phyloP scores from a whole-genome alignment of 1,140 invertebrate species.

The Conus betulinus region DNA sequence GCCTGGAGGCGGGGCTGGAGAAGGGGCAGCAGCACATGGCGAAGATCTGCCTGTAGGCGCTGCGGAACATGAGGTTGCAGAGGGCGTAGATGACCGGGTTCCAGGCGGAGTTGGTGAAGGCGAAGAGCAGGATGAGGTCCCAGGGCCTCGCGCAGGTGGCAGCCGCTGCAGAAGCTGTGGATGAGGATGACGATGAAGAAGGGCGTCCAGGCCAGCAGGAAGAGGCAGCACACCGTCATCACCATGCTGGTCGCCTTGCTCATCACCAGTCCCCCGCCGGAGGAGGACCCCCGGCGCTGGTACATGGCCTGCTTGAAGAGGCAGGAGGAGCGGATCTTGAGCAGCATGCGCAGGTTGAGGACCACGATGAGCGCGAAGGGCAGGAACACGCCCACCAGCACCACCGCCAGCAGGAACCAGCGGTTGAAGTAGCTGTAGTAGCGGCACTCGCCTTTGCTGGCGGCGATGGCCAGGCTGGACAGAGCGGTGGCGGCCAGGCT shows the following conservation, averaged over 20 bases:
- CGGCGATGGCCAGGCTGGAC: slow-evolving; percentile 22
- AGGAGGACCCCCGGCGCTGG: neutral
- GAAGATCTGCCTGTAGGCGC: slow-evolving; percentile 10
- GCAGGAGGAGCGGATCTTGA: neutral
- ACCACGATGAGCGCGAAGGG: slow-evolving; percentile 23
- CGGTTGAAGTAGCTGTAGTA: slow-evolving; percentile 37
- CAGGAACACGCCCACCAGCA: slow-evolving; percentile 20
- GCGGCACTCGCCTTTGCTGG: neutral
- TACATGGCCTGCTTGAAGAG: neutral
- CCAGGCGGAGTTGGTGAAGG: slow-evolving; percentile 30
- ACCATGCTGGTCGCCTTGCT: slow-evolving; percentile 5
- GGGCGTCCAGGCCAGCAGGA: slow-evolving; percentile 20
- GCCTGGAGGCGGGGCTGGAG: neutral
- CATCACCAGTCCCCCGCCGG: neutral
- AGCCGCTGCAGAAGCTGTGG: neutral
- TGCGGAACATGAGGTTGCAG: slow-evolving; percentile 2
- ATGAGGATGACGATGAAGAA: slow-evolving; percentile 25
- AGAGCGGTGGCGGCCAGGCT: slow-evolving; percentile 3
- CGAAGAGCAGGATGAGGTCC: slow-evolving; percentile 30
- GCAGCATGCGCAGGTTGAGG: slow-evolving; percentile 32
- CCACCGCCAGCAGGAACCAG: slow-evolving; percentile 23
- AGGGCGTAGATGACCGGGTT: slow-evolving; percentile 3
- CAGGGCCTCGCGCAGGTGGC: neutral
- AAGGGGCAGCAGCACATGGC: neutral
- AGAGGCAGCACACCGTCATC: slow-evolving; percentile 18